These are phyloP conservation scores for Ischnus inquisitorius DNA, from an alignment of 2,888 invertebrate genomes.

Conservation along the genomic window DNA sequence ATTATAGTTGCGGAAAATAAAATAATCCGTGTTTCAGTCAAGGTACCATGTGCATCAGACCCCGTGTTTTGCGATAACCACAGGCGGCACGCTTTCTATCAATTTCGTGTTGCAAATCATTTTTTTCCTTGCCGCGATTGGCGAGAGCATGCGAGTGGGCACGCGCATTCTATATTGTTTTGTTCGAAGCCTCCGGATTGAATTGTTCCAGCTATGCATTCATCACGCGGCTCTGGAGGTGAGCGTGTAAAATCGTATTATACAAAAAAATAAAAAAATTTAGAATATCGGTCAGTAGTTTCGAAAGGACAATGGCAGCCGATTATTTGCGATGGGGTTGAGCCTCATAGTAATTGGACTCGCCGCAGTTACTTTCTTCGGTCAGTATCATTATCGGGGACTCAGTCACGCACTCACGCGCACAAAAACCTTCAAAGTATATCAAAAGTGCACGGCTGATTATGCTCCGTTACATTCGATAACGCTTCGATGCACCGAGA, in stretches of 20 bases:
- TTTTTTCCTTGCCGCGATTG: conserved; percentile 21
- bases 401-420: conserved; percentile 7
- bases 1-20: not conserved
- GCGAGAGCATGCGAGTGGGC: conserved; percentile 33
- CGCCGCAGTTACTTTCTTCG: conserved; percentile 39
- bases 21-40: not conserved
- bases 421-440: conserved; percentile 34
- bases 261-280: not conserved
- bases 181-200: conserved; percentile 47
- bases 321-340: not conserved
- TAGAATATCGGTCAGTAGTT: not conserved
- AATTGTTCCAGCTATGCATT: conserved; percentile 33
- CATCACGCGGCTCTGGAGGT: conserved; percentile 8
- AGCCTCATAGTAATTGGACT: not conserved
- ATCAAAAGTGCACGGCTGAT: conserved; percentile 9
- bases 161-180: conserved; percentile 4
- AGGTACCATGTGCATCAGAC: not conserved
- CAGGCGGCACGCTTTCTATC: conserved; percentile 57
- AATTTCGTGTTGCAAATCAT: conserved; percentile 35
- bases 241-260: not conserved
- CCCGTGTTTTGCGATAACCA: not conserved
- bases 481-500: conserved; percentile 2
- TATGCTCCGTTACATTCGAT: conserved; percentile 9
- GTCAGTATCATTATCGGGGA: conserved; percentile 47
- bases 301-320: not conserved